Conservation (phyloP, 2,113 vertebrate species). For the Siphamia tubifer region DNA sequence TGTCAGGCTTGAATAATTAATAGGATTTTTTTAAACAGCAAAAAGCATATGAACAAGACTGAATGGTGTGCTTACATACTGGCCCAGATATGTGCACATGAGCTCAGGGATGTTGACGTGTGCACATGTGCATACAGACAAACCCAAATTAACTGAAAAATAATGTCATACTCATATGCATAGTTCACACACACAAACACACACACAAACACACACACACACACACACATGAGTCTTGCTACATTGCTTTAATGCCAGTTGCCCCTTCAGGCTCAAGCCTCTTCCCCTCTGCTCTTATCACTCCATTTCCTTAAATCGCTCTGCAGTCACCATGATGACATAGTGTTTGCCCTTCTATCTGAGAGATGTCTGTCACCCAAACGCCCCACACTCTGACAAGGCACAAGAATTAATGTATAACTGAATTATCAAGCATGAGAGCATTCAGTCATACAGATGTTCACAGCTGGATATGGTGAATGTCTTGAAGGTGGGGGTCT, state of each 20-base stretch:
- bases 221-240: conserved; percentile 35
- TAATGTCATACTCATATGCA: conserved; percentile 30
- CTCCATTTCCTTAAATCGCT: conserved; percentile 70
- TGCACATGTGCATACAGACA: conserved; percentile 6
- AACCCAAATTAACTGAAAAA: conserved; percentile 4
- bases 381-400: conserved; percentile 24
- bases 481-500: neutral
- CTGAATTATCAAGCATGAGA: conserved; percentile 21
- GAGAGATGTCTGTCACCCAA: conserved; percentile 57
- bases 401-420: too few species aligned
- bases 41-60: conserved; percentile 2
- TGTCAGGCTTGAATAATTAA: conserved; percentile 3
- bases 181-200: conserved; percentile 21
- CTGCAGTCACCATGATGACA: conserved; percentile 68
- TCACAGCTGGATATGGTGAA: neutral
- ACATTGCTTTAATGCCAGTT: conserved; percentile 70
- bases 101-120: conserved; percentile 7
- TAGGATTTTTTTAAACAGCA: neutral
- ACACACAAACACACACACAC: conserved; percentile 23
- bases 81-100: conserved; percentile 3
- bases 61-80: neutral
- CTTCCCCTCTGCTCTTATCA: conserved; percentile 71
- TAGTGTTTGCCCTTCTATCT: conserved; percentile 62
- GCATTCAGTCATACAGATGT: conserved; percentile 18
- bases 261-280: conserved; percentile 65